Conservation (phyloP, 2,797 vertebrate genomes). For the Microctenopoma lineatum region DNA sequence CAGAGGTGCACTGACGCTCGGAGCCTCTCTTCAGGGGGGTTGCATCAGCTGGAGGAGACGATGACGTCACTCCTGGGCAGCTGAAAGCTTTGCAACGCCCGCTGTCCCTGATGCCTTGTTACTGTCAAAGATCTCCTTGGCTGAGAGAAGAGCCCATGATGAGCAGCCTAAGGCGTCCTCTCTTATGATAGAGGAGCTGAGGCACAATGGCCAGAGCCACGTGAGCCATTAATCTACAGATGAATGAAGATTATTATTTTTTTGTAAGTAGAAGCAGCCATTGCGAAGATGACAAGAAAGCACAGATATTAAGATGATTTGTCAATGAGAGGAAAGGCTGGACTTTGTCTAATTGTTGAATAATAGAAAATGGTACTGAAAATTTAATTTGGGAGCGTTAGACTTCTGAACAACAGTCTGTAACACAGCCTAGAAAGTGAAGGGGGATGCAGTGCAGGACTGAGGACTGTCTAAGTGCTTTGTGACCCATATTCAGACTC, state of each 20-base stretch:
- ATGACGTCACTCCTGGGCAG: conserved; percentile 59
- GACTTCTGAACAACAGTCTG: conserved; percentile 54
- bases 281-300: conserved; percentile 22
- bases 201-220: conserved; percentile 5
- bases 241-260: background rate
- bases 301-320: conserved; percentile 40
- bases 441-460: conserved; percentile 34
- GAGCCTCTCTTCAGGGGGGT: conserved; percentile 55
- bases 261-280: background rate
- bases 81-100: conserved; percentile 46
- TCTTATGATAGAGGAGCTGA: conserved; percentile 23
- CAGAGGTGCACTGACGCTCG: conserved; percentile 44
- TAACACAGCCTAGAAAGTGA: conserved; percentile 44
- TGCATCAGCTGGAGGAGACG: conserved; percentile 60
- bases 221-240: background rate
- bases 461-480: conserved; percentile 72
- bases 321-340: conserved; percentile 44
- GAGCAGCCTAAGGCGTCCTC: conserved; percentile 23
- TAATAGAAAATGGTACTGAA: conserved; percentile 63
- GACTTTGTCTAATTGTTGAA: conserved; percentile 62
- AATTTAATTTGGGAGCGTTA: conserved; percentile 8
- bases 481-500: conserved; percentile 73
- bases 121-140: conserved; percentile 47
- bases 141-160: conserved; percentile 34
- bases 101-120: conserved; percentile 45